Conservation (phyloP, 2,797 vertebrate genomes). For the Gastrophryne carolinensis region DNA sequence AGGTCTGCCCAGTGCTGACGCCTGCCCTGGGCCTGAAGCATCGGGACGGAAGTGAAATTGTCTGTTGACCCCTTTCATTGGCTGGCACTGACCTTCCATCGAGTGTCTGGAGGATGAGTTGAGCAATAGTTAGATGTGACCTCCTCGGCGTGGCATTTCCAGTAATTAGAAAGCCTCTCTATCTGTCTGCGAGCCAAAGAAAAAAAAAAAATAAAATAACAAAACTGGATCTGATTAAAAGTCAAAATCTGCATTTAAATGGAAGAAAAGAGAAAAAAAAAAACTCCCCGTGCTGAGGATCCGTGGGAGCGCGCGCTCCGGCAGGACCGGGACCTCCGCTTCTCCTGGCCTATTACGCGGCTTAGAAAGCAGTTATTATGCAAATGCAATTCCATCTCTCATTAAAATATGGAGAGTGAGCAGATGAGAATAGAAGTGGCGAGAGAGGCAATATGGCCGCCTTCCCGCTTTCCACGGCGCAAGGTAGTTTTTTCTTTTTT, state of each 20-base stretch:
- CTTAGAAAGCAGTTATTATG: conserved; percentile 41
- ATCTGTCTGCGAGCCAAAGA: neutral
- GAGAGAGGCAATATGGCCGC: neutral
- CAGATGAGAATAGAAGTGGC: neutral
- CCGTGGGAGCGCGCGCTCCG: conserved; percentile 34
- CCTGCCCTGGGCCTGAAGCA: neutral
- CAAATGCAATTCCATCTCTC: conserved; percentile 34
- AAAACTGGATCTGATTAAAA: conserved; percentile 55
- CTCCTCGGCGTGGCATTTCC: conserved; percentile 42
- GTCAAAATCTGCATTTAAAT: conserved; percentile 56
- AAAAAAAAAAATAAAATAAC: conserved; percentile 13
- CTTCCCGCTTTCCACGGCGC: neutral
- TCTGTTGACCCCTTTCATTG: neutral
- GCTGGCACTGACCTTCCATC: conserved; percentile 3
- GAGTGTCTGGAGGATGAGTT: neutral
- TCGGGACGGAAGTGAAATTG: conserved; percentile 4
- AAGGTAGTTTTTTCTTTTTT: no score
- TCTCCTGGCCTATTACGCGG: conserved; percentile 42
- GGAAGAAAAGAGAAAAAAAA: no score
- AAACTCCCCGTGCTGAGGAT: conserved; percentile 26
- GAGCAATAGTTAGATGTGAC: conserved; percentile 21
- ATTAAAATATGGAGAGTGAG: conserved; percentile 20
- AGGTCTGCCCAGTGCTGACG: no score
- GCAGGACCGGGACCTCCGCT: conserved; percentile 44
- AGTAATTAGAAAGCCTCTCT: conserved; percentile 55